Percentiles rank a stretch among this genome's conserved stretches.
Conservation (phyloP, 2,888 invertebrate genomes). For the Stenotaenia linearis region DNA sequence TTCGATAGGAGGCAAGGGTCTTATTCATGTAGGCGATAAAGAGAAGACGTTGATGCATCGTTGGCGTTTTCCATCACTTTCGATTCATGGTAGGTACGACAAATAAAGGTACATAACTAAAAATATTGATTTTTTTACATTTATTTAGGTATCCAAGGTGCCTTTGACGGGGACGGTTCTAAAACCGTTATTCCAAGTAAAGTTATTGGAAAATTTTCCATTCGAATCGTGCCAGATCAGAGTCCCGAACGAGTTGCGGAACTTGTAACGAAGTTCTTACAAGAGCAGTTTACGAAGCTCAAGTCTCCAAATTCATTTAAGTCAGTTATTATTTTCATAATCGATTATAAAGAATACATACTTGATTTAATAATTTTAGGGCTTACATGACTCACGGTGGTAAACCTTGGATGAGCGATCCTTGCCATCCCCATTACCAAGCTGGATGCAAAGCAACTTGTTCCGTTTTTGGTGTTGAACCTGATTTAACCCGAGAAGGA, state of each 20-base stretch:
- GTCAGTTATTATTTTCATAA: slow-evolving; percentile 46
- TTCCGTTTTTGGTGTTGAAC: slow-evolving; percentile 76
- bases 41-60: slow-evolving; percentile 82
- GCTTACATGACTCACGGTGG: slow-evolving; percentile 64
- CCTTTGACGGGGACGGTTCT: slow-evolving; percentile 84
- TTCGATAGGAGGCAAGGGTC: slow-evolving; percentile 41
- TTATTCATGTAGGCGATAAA: slow-evolving; percentile 69
- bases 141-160: slow-evolving; percentile 70
- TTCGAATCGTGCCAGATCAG: slow-evolving; percentile 94
- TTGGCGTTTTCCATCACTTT: slow-evolving; percentile 90
- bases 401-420: slow-evolving; percentile 88
- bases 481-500: slow-evolving; percentile 93
- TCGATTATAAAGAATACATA: background rate
- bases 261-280: slow-evolving; percentile 68
- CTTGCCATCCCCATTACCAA: slow-evolving; percentile 82
- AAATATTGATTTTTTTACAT: background rate
- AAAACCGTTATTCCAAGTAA: slow-evolving; percentile 93
- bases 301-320: slow-evolving; percentile 81
- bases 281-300: slow-evolving; percentile 68
- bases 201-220: slow-evolving; percentile 94
- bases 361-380: slow-evolving; percentile 38
- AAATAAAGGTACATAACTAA: too few species aligned
- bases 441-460: slow-evolving; percentile 62
- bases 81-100: slow-evolving; percentile 82
- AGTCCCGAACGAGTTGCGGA: slow-evolving; percentile 74